Percentiles rank a stretch among this genome's conserved stretches.
phyloP scores from a whole-genome alignment of 1,140 invertebrate genomes.

The Asbolus verrucosus region DNA sequence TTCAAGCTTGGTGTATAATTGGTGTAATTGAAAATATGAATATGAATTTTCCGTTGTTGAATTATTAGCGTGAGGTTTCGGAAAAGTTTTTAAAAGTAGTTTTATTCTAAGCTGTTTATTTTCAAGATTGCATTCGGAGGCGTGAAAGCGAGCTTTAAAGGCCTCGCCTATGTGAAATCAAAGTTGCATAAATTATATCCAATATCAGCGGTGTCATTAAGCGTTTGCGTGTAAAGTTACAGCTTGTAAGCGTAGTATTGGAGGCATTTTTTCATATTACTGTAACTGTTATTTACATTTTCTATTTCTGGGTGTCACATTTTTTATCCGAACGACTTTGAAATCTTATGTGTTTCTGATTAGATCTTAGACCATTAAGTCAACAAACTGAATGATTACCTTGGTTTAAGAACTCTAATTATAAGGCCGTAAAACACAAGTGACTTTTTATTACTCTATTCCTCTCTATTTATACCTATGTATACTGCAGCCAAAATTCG shows the following conservation, averaged over 20 bases:
- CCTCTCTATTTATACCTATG: constrained; percentile 3
- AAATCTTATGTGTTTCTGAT: constrained; percentile 5
- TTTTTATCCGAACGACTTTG: constrained; percentile 12
- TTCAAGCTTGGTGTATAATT: constrained; percentile 11
- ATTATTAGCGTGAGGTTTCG: too few species aligned
- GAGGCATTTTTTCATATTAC: constrained; percentile 29
- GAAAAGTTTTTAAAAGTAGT: constrained; percentile 8
- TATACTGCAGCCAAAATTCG: not conserved
- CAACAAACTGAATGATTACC: too few species aligned
- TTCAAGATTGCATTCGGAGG: not conserved
- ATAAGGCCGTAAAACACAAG: not conserved
- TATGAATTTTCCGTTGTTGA: too few species aligned
- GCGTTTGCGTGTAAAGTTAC: constrained; percentile 32
- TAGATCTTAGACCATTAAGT: not conserved
- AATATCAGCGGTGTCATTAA: constrained; percentile 37
- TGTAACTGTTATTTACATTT: constrained; percentile 26
- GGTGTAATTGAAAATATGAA: not conserved
- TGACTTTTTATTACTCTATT: constrained; percentile 2
- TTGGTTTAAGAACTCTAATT: not conserved
- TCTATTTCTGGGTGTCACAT: constrained; percentile 28
- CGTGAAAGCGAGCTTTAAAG: constrained; percentile 17
- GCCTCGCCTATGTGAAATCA: constrained; percentile 6
- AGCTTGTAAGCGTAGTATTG: constrained; percentile 35
- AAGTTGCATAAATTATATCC: constrained; percentile 32
- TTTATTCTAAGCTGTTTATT: constrained; percentile 4